Conservation (phyloP, 92 coral and sea anemone species). For the Zoanthus gigantus region DNA sequence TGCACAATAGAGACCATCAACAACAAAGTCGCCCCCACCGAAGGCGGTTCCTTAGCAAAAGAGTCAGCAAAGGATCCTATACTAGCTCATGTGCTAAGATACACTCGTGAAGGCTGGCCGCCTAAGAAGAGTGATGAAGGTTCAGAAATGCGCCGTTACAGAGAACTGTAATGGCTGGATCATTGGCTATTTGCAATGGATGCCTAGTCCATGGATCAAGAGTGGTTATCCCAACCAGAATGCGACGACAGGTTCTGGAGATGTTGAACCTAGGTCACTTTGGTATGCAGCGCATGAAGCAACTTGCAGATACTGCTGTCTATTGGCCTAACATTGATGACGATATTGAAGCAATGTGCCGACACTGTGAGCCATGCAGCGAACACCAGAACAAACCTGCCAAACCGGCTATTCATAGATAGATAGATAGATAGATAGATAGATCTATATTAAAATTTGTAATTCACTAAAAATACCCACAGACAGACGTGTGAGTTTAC, state of each 20-base stretch:
- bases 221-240: constrained; percentile 21
- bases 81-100: constrained; percentile 27
- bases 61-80: constrained; percentile 53
- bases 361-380: background rate
- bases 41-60: constrained; percentile 16
- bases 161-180: background rate
- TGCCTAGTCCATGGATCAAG: constrained; percentile 36
- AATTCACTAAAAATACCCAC: no score
- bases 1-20: constrained; percentile 19
- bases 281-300: background rate
- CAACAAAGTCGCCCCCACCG: constrained; percentile 40
- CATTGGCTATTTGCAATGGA: constrained; percentile 13
- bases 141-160: background rate
- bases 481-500: no score
- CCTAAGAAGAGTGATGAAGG: background rate
- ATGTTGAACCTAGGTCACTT: background rate
- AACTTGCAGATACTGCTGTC: background rate
- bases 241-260: constrained; percentile 18
- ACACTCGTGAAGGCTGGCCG: constrained; percentile 24
- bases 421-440: no score
- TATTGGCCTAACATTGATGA: background rate
- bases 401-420: background rate
- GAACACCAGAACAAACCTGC: background rate
- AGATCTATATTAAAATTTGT: no score
- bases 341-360: no score